These are phyloP conservation scores for Philhelius pedissequus DNA, from an alignment of 2,888 invertebrate genomes.

Conservation along the genomic window DNA sequence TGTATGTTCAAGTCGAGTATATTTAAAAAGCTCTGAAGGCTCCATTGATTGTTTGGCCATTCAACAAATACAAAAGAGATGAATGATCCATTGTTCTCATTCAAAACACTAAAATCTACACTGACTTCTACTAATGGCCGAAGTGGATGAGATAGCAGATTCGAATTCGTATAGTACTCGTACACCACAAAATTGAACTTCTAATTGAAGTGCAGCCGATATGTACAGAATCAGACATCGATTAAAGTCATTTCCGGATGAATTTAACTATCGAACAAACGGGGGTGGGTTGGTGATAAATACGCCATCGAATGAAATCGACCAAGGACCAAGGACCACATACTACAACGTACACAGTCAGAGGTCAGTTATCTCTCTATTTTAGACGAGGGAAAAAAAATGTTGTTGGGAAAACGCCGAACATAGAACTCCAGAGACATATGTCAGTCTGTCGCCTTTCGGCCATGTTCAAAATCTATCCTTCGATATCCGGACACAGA, in stretches of 20 bases:
- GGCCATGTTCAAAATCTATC: constrained; percentile 57
- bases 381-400: constrained; percentile 1
- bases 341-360: constrained; percentile 5
- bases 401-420: constrained; percentile 37
- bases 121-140: constrained; percentile 2
- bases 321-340: constrained; percentile 12
- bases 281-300: constrained; percentile 56
- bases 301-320: constrained; percentile 21
- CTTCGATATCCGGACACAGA: constrained; percentile 59
- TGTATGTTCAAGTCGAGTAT: neutral
- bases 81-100: constrained; percentile 22
- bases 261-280: constrained; percentile 57
- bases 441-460: constrained; percentile 66
- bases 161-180: neutral
- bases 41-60: constrained; percentile 41
- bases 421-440: constrained; percentile 52
- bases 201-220: constrained; percentile 59
- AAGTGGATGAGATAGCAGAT: neutral
- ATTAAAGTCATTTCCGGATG: constrained; percentile 64
- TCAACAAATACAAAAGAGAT: constrained; percentile 13
- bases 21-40: neutral
- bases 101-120: constrained; percentile 29
- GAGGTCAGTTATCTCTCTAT: constrained; percentile 62
- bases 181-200: constrained; percentile 41
- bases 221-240: constrained; percentile 51